Evolutionary conservation across 2,888 invertebrate species (phyloP), one percentile per base, ranked within the genome.

Genomic region (Seira musarum): DNA sequence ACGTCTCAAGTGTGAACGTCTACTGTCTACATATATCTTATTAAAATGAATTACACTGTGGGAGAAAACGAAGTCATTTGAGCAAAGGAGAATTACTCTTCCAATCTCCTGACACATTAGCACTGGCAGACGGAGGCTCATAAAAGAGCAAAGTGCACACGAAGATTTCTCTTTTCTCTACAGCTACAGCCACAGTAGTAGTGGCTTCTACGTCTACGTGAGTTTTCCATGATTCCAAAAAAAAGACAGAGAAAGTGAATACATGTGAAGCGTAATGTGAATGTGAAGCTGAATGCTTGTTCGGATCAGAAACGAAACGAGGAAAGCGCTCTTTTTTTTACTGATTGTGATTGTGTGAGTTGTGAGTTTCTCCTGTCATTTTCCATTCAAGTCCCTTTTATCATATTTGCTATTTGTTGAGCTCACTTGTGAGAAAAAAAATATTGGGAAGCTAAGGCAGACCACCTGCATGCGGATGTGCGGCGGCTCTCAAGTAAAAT

Each of bases 61-160:
- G 35, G 65, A 35, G 19, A 63, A 63, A 66, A 40, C n/a, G n/a
- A n/a, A n/a, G n/a, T 66, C 66, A 30, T 21, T 66, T 66, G 66
- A 35, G 65, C 21, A 25, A 66, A 21, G 15, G 66, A 66, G 40
- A 40, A 13, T 5, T 13, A 40, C 40, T n/a, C n/a, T n/a, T n/a
- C n/a, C n/a, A n/a, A 40, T 8, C n/a, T 25, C 40, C 8, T 13
- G 46, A 2, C 22, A 64, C 17, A 64, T 17, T 22, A 30, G n/a
- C 66, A 25, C 19, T 19, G 46, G 13, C 40, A 8, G 6, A 40
- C 6, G 5, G 40, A 13, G 40, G 40, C 40, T 40, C 40, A 8
- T 40, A 40, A 40, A 40, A 40, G 40, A 40, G 40, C 40, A 40
- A 40, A 40, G 40, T 40, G 40, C 40, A 40, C 13, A 5, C 40